Conservation (phyloP, 64 coral and sea anemone genomes). For the Pocillopora damicornis region DNA sequence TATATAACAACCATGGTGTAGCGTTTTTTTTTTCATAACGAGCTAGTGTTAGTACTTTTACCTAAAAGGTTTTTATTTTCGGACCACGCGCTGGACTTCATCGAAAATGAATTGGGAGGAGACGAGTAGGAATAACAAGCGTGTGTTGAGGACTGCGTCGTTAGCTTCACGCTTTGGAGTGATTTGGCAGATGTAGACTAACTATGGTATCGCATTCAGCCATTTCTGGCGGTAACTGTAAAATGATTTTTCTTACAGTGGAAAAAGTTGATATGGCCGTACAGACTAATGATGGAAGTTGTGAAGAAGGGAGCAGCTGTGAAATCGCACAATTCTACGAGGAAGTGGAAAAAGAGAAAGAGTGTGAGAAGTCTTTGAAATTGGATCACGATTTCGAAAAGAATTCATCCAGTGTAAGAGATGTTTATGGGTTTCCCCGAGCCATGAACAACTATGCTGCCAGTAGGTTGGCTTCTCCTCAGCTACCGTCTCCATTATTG, state of each 20-base stretch:
- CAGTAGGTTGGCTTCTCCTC: conserved; percentile 53
- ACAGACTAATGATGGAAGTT: neutral
- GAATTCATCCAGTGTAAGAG: neutral
- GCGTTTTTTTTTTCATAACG: no score
- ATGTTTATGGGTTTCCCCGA: conserved; percentile 30
- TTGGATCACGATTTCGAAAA: conserved; percentile 25
- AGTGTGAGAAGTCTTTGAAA: neutral
- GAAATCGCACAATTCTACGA: neutral
- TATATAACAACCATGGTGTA: no score
- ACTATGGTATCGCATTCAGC: neutral
- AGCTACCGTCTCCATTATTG: conserved; percentile 39
- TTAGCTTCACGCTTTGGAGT: no score
- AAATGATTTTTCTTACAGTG: neutral
- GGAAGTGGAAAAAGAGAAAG: neutral
- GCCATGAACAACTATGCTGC: conserved; percentile 56
- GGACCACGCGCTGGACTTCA: no score
- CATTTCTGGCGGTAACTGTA: neutral
- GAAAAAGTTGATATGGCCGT: conserved; percentile 18
- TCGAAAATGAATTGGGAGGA: no score
- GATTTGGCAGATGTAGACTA: no score
- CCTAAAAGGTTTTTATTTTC: no score
- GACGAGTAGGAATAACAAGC: no score
- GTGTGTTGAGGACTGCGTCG: no score
- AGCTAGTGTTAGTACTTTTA: no score
- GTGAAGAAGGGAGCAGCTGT: no score